These are phyloP conservation scores for Ctenomys sociabilis DNA, from an alignment of 2,113 vertebrate genomes.

Conservation along the genomic window DNA sequence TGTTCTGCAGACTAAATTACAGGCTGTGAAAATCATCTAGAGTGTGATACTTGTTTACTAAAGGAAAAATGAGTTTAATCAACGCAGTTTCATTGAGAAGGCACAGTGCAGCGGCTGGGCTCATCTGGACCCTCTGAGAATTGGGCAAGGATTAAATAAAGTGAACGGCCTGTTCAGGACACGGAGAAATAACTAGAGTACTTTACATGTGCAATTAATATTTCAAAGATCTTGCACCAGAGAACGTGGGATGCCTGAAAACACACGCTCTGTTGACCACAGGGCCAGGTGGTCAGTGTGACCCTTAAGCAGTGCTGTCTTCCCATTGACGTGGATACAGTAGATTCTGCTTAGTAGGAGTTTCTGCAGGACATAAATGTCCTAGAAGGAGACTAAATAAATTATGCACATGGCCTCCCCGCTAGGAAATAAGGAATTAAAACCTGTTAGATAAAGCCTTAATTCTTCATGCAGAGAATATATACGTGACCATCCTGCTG, in stretches of 20 bases:
- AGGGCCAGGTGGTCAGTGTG: background rate
- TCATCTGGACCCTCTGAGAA: background rate
- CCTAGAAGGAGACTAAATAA: background rate
- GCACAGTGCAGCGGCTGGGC: background rate
- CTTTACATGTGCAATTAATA: background rate
- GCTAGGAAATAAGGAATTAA: background rate
- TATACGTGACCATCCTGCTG: too few species aligned
- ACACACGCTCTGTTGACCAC: background rate
- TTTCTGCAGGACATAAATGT: background rate
- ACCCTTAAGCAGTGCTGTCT: background rate
- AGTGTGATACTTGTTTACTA: constrained; percentile 17
- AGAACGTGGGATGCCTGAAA: background rate
- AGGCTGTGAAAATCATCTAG: background rate
- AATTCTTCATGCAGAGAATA: background rate
- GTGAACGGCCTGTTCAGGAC: background rate
- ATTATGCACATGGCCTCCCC: background rate
- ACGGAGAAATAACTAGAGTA: background rate
- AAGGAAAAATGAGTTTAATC: constrained; percentile 49
- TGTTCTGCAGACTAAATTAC: background rate
- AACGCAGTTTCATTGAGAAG: background rate
- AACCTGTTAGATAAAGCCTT: background rate
- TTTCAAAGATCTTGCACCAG: background rate
- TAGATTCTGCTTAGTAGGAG: background rate
- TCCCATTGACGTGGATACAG: background rate
- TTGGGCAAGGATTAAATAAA: background rate